Evolutionary conservation across 2,797 vertebrate species (phyloP).

Genomic region (Coccyzus lansbergi): DNA sequence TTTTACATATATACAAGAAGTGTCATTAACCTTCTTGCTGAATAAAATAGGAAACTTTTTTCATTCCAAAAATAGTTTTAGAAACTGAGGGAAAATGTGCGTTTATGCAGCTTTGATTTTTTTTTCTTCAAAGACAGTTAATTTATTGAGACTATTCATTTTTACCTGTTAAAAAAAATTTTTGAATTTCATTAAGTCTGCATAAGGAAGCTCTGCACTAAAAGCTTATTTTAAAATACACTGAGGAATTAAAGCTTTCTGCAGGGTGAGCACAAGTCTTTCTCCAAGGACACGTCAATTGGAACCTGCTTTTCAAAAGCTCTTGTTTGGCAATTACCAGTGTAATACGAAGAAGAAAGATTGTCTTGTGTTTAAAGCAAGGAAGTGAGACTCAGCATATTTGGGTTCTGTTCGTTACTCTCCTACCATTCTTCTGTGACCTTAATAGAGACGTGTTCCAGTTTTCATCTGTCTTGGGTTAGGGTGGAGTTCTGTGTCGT

Average conservation of each 20-base stretch:
- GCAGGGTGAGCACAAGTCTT: conserved; percentile 50
- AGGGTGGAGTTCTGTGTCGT: not conserved
- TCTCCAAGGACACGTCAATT: conserved; percentile 48
- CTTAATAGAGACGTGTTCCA: not conserved
- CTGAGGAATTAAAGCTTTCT: conserved; percentile 48
- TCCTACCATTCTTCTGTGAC: not conserved
- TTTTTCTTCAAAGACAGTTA: conserved; percentile 23
- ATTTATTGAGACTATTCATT: conserved; percentile 34
- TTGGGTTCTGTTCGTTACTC: not conserved
- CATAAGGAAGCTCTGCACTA: conserved; percentile 31
- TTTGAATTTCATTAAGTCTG: conserved; percentile 48
- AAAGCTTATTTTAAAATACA: conserved; percentile 49
- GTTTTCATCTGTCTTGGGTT: conserved; percentile 14
- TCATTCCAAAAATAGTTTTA: not conserved
- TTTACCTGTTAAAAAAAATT: conserved; percentile 29
- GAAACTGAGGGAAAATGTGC: not conserved
- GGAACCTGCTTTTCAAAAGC: conserved; percentile 48
- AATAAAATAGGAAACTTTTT: not conserved
- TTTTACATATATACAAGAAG: not conserved
- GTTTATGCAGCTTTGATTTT: not conserved
- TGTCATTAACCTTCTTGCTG: not conserved
- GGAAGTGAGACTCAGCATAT: conserved; percentile 25
- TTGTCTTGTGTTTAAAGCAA: not conserved
- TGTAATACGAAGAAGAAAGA: conserved; percentile 17
- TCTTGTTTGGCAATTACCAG: conserved; percentile 54